Evolutionary conservation across 1,140 invertebrate genomes (phyloP).

Genomic region (Zaprionus inermis): DNA sequence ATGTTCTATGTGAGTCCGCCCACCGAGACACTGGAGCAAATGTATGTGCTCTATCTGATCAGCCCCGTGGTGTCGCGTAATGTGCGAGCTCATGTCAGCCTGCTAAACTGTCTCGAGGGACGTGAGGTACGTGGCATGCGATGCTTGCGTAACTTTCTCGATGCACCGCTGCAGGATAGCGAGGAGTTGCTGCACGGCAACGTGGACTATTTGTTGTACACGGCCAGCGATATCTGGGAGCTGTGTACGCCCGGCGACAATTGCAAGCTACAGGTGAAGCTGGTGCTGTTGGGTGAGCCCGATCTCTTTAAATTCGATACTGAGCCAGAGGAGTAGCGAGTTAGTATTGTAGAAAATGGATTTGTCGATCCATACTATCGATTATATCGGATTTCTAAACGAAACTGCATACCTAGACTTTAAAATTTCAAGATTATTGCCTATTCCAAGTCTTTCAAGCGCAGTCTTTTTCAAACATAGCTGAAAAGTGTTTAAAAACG

Average conservation of each 20-base stretch:
- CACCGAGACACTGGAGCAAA: slow-evolving; percentile 22
- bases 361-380: no score
- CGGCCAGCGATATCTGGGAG: slow-evolving; percentile 30
- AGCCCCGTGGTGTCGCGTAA: slow-evolving; percentile 34
- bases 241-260: slow-evolving; percentile 17
- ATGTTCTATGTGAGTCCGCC: slow-evolving; percentile 48
- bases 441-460: no score
- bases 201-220: slow-evolving; percentile 51
- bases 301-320: slow-evolving; percentile 32
- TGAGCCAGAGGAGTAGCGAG: slow-evolving; percentile 6
- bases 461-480: no score
- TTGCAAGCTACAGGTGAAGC: slow-evolving; percentile 29
- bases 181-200: slow-evolving; percentile 45
- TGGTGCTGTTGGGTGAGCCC: slow-evolving; percentile 40
- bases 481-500: no score
- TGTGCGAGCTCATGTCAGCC: slow-evolving; percentile 41
- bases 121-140: slow-evolving; percentile 38
- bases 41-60: slow-evolving; percentile 48
- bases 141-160: slow-evolving; percentile 42
- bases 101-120: slow-evolving; percentile 12
- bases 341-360: no score
- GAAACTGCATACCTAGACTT: no score
- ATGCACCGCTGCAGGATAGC: slow-evolving; percentile 29
- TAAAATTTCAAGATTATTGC: no score
- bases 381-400: no score